These are phyloP conservation scores for Galeopterus variegatus DNA, from an alignment of 2,113 vertebrate genomes.

Conservation along the genomic window DNA sequence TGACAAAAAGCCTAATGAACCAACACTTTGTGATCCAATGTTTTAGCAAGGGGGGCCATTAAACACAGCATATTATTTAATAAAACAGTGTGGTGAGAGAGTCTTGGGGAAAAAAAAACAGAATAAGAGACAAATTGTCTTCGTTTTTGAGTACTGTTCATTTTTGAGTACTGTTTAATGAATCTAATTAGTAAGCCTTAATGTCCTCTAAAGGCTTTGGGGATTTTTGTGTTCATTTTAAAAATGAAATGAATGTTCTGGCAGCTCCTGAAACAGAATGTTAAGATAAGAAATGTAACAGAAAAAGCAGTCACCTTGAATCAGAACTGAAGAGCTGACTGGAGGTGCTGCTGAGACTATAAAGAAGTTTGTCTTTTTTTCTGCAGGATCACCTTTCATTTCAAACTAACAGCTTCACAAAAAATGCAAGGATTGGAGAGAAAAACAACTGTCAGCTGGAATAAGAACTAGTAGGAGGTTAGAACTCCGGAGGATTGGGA, in stretches of 20 bases:
- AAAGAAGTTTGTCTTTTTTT: constrained; percentile 72
- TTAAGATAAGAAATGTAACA: constrained; percentile 75
- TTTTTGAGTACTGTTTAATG: constrained; percentile 73
- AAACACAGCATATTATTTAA: constrained; percentile 71
- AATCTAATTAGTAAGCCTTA: constrained; percentile 84
- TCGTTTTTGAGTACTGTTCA: constrained; percentile 66
- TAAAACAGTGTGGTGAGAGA: not conserved
- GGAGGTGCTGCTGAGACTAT: constrained; percentile 76
- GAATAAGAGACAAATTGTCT: constrained; percentile 64
- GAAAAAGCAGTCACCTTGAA: constrained; percentile 81
- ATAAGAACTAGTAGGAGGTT: not conserved
- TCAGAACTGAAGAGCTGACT: constrained; percentile 70
- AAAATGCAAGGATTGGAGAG: not conserved
- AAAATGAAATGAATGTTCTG: constrained; percentile 80
- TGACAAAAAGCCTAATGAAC: constrained; percentile 55
- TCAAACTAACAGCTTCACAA: constrained; percentile 44
- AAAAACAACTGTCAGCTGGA: constrained; percentile 36
- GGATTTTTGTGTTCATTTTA: constrained; percentile 80
- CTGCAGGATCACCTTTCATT: constrained; percentile 74
- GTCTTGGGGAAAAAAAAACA: not conserved
- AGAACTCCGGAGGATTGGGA: not conserved
- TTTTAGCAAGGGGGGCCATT: constrained; percentile 73
- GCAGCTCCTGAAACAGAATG: constrained; percentile 75
- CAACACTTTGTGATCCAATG: constrained; percentile 61
- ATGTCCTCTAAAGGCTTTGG: constrained; percentile 67